phyloP scores from a whole-genome alignment of 2,113 vertebrate genomes.

The Phyllostomus discolor region DNA sequence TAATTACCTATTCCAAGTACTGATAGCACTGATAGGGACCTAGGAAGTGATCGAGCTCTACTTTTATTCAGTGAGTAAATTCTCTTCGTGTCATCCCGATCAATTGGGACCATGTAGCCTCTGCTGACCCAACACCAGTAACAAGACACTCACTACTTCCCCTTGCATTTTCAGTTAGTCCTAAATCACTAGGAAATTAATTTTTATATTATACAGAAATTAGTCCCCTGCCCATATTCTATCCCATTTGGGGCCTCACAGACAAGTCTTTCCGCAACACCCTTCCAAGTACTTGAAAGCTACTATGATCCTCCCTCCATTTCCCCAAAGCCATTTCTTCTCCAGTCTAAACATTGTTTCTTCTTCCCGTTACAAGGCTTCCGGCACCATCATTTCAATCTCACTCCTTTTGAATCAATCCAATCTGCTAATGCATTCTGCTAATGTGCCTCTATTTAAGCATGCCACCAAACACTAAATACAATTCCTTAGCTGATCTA shows the following conservation, averaged over 20 bases:
- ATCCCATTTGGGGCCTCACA: background rate
- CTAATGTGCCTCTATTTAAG: background rate
- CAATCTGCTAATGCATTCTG: background rate
- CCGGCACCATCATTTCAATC: background rate
- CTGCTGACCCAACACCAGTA: background rate
- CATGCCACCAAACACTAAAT: slow-evolving; percentile 22
- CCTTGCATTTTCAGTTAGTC: background rate
- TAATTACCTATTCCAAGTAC: slow-evolving; percentile 32
- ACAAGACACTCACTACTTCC: background rate
- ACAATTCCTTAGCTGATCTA: background rate
- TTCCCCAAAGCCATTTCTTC: background rate
- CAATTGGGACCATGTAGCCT: background rate
- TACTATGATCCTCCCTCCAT: background rate
- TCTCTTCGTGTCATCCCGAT: background rate
- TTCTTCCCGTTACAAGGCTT: background rate
- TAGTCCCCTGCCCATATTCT: background rate
- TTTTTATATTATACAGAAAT: background rate
- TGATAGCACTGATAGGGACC: background rate
- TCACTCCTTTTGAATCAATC: slow-evolving; percentile 6
- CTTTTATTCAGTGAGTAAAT: background rate
- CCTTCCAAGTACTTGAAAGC: background rate
- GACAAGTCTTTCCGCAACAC: background rate
- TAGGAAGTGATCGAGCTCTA: slow-evolving; percentile 8
- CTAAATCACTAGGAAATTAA: background rate
- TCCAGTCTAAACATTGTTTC: background rate